A percentile compares a stretch with the other conserved stretches of the same genome.
phyloP scores from a whole-genome alignment of 2,113 vertebrate genomes.

The Heterochromis multidens region DNA sequence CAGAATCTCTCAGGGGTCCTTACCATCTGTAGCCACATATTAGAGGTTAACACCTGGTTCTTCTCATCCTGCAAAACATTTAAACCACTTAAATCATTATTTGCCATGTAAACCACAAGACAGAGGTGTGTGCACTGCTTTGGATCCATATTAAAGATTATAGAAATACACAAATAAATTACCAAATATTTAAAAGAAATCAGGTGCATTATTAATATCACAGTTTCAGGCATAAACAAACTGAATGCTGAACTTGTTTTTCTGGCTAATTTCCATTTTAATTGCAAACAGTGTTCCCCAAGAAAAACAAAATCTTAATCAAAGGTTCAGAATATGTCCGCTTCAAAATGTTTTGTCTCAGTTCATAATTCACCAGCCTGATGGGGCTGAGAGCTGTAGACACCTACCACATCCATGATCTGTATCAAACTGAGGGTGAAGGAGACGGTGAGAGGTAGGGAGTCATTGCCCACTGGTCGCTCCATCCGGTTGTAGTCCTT shows the following conservation, averaged over 20 bases:
- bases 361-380: not conserved
- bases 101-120: not conserved
- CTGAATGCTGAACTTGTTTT: not conserved
- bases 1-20: slow-evolving; percentile 19
- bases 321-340: not conserved
- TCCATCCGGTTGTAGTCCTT: slow-evolving; percentile 83
- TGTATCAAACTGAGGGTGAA: slow-evolving; percentile 78
- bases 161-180: not conserved
- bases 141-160: not conserved
- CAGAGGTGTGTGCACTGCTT: not conserved
- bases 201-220: not conserved
- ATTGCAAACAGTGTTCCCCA: not conserved
- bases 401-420: slow-evolving; percentile 83
- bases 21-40: slow-evolving; percentile 83
- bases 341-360: not conserved
- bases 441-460: slow-evolving; percentile 73
- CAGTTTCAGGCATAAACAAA: not conserved
- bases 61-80: slow-evolving; percentile 77
- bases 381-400: not conserved
- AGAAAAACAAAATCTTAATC: not conserved
- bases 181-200: not conserved
- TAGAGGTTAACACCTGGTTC: slow-evolving; percentile 80
- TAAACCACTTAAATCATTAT: not conserved
- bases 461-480: slow-evolving; percentile 79
- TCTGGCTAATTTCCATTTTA: not conserved